Base-by-base conservation (phyloP, 2,797 vertebrate species). In the Aldrovandia affinis region DNA sequence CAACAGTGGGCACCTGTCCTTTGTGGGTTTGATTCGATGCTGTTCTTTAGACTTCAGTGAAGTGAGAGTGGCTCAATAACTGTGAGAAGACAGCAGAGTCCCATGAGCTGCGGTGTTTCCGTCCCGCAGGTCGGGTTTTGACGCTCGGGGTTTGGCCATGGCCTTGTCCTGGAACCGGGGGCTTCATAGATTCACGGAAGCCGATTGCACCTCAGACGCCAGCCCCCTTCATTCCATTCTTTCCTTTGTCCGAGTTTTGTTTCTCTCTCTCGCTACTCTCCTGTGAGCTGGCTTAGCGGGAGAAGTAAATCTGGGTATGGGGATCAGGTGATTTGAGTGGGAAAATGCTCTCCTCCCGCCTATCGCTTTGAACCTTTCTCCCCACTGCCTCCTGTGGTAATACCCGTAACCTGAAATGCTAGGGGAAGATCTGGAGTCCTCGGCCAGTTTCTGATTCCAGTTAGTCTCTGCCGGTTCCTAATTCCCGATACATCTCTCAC, bases 241-340 rank as follows among this genome's bases (percentile, higher is more conserved):
- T 83, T 89, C 86, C 83, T 83, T 83, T 87, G 88, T 59, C n/a
- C 18, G 83, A 25, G 15, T 36, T 39, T 30, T 80, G 63, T 84
- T 70, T 84, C 78, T 84, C 89, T 89, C n/a, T n/a, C n/a, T n/a
- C n/a, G 86, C 89, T 88, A 86, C 89, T 90, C 86, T 85, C 90
- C 89, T 90, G 88, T 84, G 82, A 93, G 92, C 90, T 92, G 92
- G 91, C 91, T 94, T 93, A 92, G 92, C 93, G 92, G 90, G 28
- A 90, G 90, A 93, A 89, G 89, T 90, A 86, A 89, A 94, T 94
- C 94, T 92, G 90, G 89, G 90, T 89, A 91, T 89, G 90, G 88
- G 92, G 93, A 94, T 95, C 92, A 89, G 92, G 93, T 95, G 92
- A 92, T 95, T 94, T 91, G 91, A 90, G 90, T 88, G 90, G 91